These are phyloP conservation scores for Thalpophila matura DNA, from an alignment of 2,888 invertebrate genomes.

Conservation along the genomic window DNA sequence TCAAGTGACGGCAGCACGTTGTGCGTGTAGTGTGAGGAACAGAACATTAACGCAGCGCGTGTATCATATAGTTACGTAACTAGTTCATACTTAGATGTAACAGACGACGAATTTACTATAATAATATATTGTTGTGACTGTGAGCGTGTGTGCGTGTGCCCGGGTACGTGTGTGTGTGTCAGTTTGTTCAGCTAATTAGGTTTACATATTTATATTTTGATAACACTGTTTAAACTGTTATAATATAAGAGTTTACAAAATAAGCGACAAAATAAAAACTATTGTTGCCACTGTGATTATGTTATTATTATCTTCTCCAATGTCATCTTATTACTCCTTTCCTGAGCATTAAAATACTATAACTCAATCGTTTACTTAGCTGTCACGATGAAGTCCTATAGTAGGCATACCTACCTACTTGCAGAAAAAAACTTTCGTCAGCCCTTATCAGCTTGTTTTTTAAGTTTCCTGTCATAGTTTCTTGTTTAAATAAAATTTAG, in stretches of 20 bases:
- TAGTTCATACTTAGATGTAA: constrained; percentile 50
- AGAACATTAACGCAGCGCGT: constrained; percentile 25
- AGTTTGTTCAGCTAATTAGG: constrained; percentile 59
- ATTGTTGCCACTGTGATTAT: constrained; percentile 56
- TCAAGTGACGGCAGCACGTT: constrained; percentile 5
- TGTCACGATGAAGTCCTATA: no score
- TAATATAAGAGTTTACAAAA: constrained; percentile 62
- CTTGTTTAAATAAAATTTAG: background rate
- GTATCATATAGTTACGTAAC: constrained; percentile 48
- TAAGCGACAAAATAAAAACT: constrained; percentile 66
- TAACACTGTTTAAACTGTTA: constrained; percentile 66
- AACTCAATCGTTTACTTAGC: no score
- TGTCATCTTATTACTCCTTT: background rate
- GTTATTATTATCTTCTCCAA: constrained; percentile 26
- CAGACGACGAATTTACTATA: constrained; percentile 79
- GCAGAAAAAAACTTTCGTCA: background rate
- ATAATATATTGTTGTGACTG: constrained; percentile 69
- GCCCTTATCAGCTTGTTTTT: constrained; percentile 14
- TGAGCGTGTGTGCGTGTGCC: constrained; percentile 34
- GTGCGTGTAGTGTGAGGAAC: background rate
- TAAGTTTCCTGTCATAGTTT: constrained; percentile 27
- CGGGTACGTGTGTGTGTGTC: constrained; percentile 41
- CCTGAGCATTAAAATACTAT: background rate
- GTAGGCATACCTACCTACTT: no score
- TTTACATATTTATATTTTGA: constrained; percentile 72